Evolutionary conservation across 2,797 vertebrate species (phyloP), one percentile per base, ranked within the genome.

Genomic region (Sciurus vulgaris): DNA sequence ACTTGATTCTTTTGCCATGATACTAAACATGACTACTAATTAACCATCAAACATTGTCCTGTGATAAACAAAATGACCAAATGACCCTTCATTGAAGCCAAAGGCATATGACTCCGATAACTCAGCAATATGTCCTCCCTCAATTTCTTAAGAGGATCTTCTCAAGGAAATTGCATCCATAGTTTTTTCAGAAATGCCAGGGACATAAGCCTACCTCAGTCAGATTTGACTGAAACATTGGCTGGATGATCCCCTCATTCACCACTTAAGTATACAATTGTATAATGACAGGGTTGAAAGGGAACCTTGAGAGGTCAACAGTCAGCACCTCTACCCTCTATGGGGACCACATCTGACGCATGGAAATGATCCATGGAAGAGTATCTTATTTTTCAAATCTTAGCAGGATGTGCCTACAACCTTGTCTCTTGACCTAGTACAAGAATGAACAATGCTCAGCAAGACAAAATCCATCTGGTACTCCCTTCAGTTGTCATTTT

Each of bases 171-270:
- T 95, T 67, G 96, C 67, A 92, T 96, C 97, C 95, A 96, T 95
- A 95, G 94, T 93, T 98, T 97, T 97, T 95, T 63, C 65, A 96
- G 89, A 98, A 98, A 95, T 98, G 95, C 96, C 97, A 97, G 93
- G 92, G 96, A 97, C 97, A 54, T 95, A 98, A 97, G 97, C 93
- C 84, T 95, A 97, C 97, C 97, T 97, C 94, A 41, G 97, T 97
- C 98, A 98, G 96, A 98, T 98, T 98, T 98, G 98, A 98, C 96
- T 98, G 97, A 97, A 97, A 97, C 95, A 97, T 98, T 98, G 98
- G 98, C 98, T 98, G 98, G 97, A 97, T 96, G 96, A 97, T 98
- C 97, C 82, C 96, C 93, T 98, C 97, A 97, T 95, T 98, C 94
- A 93, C 96, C 98, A 98, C 98, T 98, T 98, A 98, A 98, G 98